Evolutionary conservation across 64 coral and sea anemone species (phyloP), one percentile per base, ranked within the genome.

Genomic region (Actinia equina): DNA sequence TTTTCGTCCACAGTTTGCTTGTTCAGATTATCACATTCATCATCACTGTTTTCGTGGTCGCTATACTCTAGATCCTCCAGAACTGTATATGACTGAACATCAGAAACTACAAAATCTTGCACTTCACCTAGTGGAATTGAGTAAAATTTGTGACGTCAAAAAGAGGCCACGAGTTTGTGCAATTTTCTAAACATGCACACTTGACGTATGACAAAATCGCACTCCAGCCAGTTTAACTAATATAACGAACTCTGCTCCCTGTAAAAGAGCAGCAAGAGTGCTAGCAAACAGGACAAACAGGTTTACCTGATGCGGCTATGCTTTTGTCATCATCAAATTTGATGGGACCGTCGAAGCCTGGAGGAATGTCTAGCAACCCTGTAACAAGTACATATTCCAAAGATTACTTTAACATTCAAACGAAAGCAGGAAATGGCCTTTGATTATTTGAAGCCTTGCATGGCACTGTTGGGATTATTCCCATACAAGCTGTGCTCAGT

Each of bases 61-160:
- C 80, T 93, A 44, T 88, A 85, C 74, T 96, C 94, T 9, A 96
- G 44, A 60, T 96, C 94, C 87, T 96, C 94, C 27, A 96, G 91
- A 19, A 83, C 84, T 10, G 90, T 87, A 23, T 45, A 81, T 7
- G 43, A 81, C 5, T 81, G 78, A 20, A 81, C 10, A 37, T 81
- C 78, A 15, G 78, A 20, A 4, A 81, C 78, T 81, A 44, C 16
- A 46, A 96, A 58, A 37, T 93, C 85, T 43, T 93, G 43, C 42
- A 81, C 17, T 52, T 81, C 49, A 81, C 11, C 78, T 81, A 37
- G 30, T 37, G 49, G 17, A 81, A 81, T n/a, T 57, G 6, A 57
- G 30, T 37, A 37, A 37, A 37, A 37, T 37, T 37, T 1, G 30
- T 37, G 30, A 37, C 30, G 30, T 37, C 30, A 37, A 37, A 37